Evolutionary conservation across 2,113 vertebrate genomes (phyloP), one percentile per base, ranked within the genome.

Genomic region (Alaudala cheleensis): DNA sequence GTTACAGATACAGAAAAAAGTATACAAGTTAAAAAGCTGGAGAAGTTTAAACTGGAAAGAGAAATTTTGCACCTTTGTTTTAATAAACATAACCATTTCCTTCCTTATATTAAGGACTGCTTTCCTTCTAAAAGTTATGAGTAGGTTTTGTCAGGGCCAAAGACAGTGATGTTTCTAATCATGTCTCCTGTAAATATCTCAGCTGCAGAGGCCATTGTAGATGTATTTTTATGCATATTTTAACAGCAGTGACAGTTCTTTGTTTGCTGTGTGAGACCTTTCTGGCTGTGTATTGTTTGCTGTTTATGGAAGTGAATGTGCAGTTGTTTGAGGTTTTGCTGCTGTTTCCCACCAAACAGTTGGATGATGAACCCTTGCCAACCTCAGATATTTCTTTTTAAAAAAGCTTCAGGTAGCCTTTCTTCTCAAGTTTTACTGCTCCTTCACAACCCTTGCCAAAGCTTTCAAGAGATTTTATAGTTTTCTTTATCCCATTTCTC

Each of bases 331-430:
- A 89, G 33, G 3, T 57, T 83, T 78, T 76, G 31, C 21, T 82
- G 54, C 25, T 34, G 6, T 81, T 86, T 65, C 19, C 26, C 34
- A 39, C 17, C 13, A 26, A 73, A 45, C 2, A 29, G 6, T 9
- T 0, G 0, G 2, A 20, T 57, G 18, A 12, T 42, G 54, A 78
- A 88, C 8, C 0, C 3, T 50, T 61, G 33, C 9, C 89, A 67
- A 11, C 17, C 61, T 81, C 81, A 78, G 33, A 22, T 3, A 11
- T 19, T 39, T 40, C 40, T 40, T 33, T 18, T 2, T 4, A 6
- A 44, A 31, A 37, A 17, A 40, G 21, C 9, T 61, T 69, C 22
- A 61, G 18, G 47, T 4, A 61, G 3, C 22, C 10, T 50, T 73
- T 37, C n/a, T 62, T 25, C 37, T 54, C 8, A 14, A 14, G 3